phyloP scores from a whole-genome alignment of 2,797 vertebrate species.

The Anguilla megastoma region DNA sequence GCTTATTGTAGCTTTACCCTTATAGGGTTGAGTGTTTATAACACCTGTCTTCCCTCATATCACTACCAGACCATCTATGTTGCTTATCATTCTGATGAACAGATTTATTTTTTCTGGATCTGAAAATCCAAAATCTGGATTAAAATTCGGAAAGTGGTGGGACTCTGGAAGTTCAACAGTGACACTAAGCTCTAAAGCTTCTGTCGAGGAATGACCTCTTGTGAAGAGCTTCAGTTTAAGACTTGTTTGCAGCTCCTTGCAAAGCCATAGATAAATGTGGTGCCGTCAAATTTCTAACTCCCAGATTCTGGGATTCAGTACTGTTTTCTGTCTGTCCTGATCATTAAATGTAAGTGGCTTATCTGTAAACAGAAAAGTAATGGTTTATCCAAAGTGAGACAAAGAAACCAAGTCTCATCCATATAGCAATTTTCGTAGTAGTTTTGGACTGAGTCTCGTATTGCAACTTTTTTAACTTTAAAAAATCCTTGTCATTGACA shows the following conservation, averaged over 20 bases:
- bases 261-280: constrained; percentile 30
- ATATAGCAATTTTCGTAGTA: constrained; percentile 12
- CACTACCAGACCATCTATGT: not conserved
- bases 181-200: constrained; percentile 39
- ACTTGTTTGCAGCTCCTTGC: constrained; percentile 25
- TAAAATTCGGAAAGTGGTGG: not conserved
- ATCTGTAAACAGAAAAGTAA: constrained; percentile 32
- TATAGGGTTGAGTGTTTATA: not conserved
- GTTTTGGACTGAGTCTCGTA: constrained; percentile 27
- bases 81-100: constrained; percentile 29
- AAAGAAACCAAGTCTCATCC: constrained; percentile 12
- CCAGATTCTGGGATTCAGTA: constrained; percentile 23
- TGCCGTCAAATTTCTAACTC: constrained; percentile 32
- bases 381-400: constrained; percentile 17
- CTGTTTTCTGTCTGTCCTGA: constrained; percentile 32
- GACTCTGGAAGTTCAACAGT: constrained; percentile 25
- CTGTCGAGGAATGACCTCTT: constrained; percentile 22
- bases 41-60: not conserved
- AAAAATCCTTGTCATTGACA: not conserved
- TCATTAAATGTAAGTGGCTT: constrained; percentile 39
- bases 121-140: constrained; percentile 1
- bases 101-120: not conserved
- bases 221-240: not conserved
- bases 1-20: not conserved
- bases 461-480: constrained; percentile 16